These are phyloP conservation scores for Drosophila micromelanica DNA, from an alignment of 1,140 invertebrate genomes.

Conservation along the genomic window DNA sequence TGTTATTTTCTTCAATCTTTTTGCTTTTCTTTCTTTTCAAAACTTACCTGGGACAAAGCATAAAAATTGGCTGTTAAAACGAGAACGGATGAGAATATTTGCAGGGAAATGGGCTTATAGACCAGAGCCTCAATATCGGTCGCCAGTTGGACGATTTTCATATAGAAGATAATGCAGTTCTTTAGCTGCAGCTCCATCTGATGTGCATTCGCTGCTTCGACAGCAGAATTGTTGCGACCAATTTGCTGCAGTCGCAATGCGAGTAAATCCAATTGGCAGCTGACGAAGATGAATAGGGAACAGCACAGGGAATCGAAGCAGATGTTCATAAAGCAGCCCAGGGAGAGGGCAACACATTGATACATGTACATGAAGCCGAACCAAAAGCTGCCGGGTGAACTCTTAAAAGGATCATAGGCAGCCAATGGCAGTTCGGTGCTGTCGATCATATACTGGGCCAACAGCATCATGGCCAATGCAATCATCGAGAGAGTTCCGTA, in stretches of 20 bases:
- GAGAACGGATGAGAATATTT: conserved; percentile 70
- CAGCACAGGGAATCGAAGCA: conserved; percentile 67
- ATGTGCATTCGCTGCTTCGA: too few species aligned
- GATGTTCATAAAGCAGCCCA: conserved; percentile 60
- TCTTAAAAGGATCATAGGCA: conserved; percentile 44
- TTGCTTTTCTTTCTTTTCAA: background rate
- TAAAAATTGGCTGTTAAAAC: conserved; percentile 79
- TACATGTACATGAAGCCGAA: conserved; percentile 50
- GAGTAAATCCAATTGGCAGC: conserved; percentile 68
- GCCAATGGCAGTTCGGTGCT: conserved; percentile 40
- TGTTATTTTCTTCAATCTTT: background rate
- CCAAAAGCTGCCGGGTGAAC: conserved; percentile 9
- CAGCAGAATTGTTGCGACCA: background rate
- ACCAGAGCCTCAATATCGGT: conserved; percentile 51
- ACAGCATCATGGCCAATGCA: conserved; percentile 32
- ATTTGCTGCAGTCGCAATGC: conserved; percentile 50
- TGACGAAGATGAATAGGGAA: conserved; percentile 67
- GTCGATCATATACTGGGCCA: conserved; percentile 38
- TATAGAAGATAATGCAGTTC: conserved; percentile 51
- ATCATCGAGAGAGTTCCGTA: conserved; percentile 51
- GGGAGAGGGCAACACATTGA: conserved; percentile 50
- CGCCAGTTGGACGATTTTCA: conserved; percentile 46
- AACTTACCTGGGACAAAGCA: conserved; percentile 66
- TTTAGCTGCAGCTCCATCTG: conserved; percentile 48
- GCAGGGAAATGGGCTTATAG: conserved; percentile 66